A percentile compares a stretch with the other conserved stretches of the same genome.
These are phyloP conservation scores for Rana temporaria DNA, from an alignment of 2,113 vertebrate genomes.

Conservation along the genomic window DNA sequence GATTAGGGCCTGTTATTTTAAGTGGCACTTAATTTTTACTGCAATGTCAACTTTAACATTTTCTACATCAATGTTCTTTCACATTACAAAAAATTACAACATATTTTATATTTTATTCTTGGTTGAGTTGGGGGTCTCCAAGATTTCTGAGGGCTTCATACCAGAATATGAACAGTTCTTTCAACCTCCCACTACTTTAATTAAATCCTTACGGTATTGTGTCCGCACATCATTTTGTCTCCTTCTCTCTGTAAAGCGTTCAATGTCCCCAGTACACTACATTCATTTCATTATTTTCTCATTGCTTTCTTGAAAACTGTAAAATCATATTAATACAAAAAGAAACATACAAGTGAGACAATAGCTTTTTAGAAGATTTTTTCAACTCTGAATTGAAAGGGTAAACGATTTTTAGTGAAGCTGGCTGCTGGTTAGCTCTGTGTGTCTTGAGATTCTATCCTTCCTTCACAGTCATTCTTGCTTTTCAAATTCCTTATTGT, in stretches of 20 bases:
- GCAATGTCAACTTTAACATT: too few relatives aligned
- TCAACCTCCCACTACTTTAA: not conserved
- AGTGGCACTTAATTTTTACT: too few relatives aligned
- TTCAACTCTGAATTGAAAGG: slow-evolving; percentile 8
- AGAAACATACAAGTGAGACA: not conserved
- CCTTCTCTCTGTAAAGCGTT: not conserved
- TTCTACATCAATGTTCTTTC: too few relatives aligned
- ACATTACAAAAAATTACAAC: too few relatives aligned
- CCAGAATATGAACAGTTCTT: too few relatives aligned
- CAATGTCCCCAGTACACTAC: not conserved
- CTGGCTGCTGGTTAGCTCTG: slow-evolving; percentile 11
- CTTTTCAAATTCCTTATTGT: slow-evolving; percentile 22
- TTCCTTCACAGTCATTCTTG: slow-evolving; percentile 13
- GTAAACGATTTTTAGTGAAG: slow-evolving; percentile 11
- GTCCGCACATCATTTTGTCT: not conserved
- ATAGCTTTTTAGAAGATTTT: not conserved
- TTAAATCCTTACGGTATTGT: not conserved
- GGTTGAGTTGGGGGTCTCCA: too few relatives aligned
- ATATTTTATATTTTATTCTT: too few relatives aligned
- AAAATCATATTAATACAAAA: not conserved
- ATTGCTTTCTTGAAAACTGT: not conserved
- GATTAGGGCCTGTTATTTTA: too few relatives aligned
- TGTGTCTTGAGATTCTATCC: not conserved
- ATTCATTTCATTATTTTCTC: not conserved
- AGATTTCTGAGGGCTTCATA: too few relatives aligned